These are phyloP conservation scores for Macrosoma leucophasiata DNA, from an alignment of 2,888 invertebrate genomes.

Conservation along the genomic window DNA sequence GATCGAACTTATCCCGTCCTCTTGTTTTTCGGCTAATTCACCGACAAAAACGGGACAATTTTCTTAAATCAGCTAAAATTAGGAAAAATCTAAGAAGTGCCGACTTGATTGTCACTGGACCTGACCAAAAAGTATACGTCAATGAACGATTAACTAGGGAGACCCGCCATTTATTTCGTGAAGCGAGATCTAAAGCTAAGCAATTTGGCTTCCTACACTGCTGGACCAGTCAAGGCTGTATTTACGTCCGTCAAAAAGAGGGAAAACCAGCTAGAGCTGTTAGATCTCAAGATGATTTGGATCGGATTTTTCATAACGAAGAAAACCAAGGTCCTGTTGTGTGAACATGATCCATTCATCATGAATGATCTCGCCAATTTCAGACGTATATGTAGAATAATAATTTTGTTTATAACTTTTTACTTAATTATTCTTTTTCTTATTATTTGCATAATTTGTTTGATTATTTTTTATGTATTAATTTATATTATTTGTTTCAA, in stretches of 20 bases:
- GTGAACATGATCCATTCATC: neutral
- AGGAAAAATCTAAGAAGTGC: constrained; percentile 4
- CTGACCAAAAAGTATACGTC: constrained; percentile 4
- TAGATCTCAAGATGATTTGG: neutral
- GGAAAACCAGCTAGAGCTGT: constrained; percentile 3
- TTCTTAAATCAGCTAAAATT: constrained; percentile 5
- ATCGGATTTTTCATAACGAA: neutral
- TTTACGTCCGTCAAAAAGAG: constrained; percentile 3
- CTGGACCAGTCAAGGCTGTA: constrained; percentile 1
- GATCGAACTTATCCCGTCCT: no score
- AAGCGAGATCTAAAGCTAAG: no score
- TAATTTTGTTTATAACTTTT: no score
- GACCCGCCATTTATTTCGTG: constrained; percentile 5
- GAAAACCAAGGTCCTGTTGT: neutral
- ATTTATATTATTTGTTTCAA: no score
- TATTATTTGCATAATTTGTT: no score
- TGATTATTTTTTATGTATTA: no score
- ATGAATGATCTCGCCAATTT: no score
- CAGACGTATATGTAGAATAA: no score
- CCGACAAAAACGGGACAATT: constrained; percentile 5
- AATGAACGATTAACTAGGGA: constrained; percentile 3
- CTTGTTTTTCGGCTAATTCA: neutral
- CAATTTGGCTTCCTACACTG: no score
- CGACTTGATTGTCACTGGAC: constrained; percentile 1
- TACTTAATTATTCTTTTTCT: no score